Evolutionary conservation across 2,888 invertebrate genomes (phyloP).

Genomic region (Dione vanillae): DNA sequence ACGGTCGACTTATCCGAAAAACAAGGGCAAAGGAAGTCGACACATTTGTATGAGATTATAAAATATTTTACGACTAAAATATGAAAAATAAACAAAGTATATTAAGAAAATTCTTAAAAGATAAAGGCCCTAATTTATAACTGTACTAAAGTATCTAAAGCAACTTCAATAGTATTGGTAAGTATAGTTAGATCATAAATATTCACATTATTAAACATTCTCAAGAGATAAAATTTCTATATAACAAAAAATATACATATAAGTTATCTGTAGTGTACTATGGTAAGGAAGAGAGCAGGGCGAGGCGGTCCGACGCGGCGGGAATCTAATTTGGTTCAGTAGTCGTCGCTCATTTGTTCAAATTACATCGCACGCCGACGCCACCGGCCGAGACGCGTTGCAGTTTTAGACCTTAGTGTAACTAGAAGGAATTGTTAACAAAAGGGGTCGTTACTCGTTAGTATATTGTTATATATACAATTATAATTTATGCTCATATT

Average conservation of each 20-base stretch:
- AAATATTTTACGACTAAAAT: too few relatives aligned
- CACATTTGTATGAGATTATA: too few relatives aligned
- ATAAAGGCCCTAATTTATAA: too few relatives aligned
- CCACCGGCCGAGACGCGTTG: slow-evolving; percentile 44
- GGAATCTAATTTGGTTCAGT: slow-evolving; percentile 87
- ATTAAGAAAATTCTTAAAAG: too few relatives aligned
- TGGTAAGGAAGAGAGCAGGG: slow-evolving; percentile 43
- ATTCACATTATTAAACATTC: too few relatives aligned
- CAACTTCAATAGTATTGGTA: too few relatives aligned
- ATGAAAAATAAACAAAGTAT: too few relatives aligned
- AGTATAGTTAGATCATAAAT: too few relatives aligned
- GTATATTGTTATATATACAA: neutral
- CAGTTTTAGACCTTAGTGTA: slow-evolving; percentile 32
- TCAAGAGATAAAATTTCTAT: neutral
- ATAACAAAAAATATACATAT: neutral
- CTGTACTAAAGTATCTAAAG: too few relatives aligned
- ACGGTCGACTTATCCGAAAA: neutral
- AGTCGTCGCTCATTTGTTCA: slow-evolving; percentile 87
- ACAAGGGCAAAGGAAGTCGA: neutral
- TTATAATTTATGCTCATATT: too few relatives aligned
- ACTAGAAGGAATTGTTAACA: slow-evolving; percentile 20
- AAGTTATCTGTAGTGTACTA: slow-evolving; percentile 30
- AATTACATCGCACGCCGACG: slow-evolving; percentile 71
- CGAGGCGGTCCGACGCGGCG: slow-evolving; percentile 53
- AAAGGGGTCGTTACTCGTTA: neutral